Evolutionary conservation across 92 coral and sea anemone species (phyloP).

Genomic region (Epizoanthus scotinus): DNA sequence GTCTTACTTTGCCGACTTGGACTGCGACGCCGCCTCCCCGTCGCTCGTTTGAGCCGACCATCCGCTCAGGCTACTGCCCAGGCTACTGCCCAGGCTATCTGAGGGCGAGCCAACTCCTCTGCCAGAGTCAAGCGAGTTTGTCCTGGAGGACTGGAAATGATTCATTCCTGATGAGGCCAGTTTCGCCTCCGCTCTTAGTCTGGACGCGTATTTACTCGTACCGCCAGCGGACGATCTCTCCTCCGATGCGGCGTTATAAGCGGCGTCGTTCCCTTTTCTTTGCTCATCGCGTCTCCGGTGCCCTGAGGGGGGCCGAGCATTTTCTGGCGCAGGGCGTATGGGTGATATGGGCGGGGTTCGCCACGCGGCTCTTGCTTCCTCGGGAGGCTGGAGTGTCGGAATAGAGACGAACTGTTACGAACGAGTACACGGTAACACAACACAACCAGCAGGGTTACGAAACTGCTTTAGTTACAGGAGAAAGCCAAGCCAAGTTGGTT

Average conservation of each 20-base stretch:
- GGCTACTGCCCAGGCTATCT: background rate
- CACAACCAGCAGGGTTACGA: background rate
- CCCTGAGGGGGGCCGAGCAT: constrained; percentile 64
- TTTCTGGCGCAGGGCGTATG: constrained; percentile 56
- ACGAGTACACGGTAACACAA: background rate
- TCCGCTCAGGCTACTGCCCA: constrained; percentile 4
- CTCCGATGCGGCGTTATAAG: constrained; percentile 17
- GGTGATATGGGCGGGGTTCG: constrained; percentile 97
- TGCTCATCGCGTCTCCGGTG: constrained; percentile 60
- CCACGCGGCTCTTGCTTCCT: constrained; percentile 84
- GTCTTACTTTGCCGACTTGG: background rate
- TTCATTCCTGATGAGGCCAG: constrained; percentile 71
- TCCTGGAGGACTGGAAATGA: constrained; percentile 46
- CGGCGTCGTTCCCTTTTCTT: constrained; percentile 23
- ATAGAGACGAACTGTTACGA: constrained; percentile 5
- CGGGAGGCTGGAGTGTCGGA: constrained; percentile 50
- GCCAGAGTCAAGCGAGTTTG: constrained; percentile 28
- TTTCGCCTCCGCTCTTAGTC: constrained; percentile 81
- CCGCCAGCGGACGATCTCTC: constrained; percentile 45
- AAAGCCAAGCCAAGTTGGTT: background rate
- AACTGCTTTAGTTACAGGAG: background rate
- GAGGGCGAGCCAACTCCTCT: constrained; percentile 20
- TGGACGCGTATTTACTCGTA: constrained; percentile 60
- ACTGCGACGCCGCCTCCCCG: background rate
- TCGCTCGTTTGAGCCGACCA: constrained; percentile 12